These are phyloP conservation scores for Melanotaenia trifasciata DNA, from an alignment of 2,797 vertebrate genomes.

Conservation along the genomic window DNA sequence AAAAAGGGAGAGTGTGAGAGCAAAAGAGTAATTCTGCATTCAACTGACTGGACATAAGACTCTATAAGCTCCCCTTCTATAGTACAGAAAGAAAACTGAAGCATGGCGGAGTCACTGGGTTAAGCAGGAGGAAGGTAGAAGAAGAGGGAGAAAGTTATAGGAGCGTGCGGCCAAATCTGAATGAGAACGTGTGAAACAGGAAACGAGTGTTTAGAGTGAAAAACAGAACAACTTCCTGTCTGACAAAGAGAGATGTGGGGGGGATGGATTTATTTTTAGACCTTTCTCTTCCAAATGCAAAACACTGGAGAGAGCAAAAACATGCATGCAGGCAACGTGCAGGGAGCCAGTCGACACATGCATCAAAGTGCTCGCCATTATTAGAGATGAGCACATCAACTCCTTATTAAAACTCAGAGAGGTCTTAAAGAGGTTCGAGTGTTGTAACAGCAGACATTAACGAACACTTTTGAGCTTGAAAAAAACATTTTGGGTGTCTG, in stretches of 20 bases:
- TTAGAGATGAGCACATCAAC: background rate
- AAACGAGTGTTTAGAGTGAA: slow-evolving; percentile 72
- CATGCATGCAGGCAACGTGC: background rate
- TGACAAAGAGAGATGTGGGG: background rate
- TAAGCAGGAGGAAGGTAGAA: slow-evolving; percentile 1
- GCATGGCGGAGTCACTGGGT: background rate
- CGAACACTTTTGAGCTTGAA: too few relatives aligned
- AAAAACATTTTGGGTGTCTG: too few relatives aligned
- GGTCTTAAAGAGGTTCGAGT: too few relatives aligned
- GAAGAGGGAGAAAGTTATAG: slow-evolving; percentile 9
- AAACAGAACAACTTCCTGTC: slow-evolving; percentile 75
- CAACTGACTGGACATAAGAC: slow-evolving; percentile 3
- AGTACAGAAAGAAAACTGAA: background rate
- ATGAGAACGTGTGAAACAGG: slow-evolving; percentile 74
- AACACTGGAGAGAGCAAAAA: slow-evolving; percentile 53
- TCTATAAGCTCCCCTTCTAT: background rate
- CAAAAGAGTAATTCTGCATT: background rate
- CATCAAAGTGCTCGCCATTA: background rate
- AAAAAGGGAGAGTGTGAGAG: background rate
- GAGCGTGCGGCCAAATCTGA: slow-evolving; percentile 29
- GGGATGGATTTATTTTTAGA: slow-evolving; percentile 59
- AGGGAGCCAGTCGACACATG: background rate
- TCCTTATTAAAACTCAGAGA: background rate
- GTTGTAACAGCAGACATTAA: too few relatives aligned
- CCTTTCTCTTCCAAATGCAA: slow-evolving; percentile 43